Percentiles rank a stretch among this genome's conserved stretches.
Evolutionary conservation across 1,140 invertebrate species (phyloP).

Genomic region (Nasonia vitripennis): DNA sequence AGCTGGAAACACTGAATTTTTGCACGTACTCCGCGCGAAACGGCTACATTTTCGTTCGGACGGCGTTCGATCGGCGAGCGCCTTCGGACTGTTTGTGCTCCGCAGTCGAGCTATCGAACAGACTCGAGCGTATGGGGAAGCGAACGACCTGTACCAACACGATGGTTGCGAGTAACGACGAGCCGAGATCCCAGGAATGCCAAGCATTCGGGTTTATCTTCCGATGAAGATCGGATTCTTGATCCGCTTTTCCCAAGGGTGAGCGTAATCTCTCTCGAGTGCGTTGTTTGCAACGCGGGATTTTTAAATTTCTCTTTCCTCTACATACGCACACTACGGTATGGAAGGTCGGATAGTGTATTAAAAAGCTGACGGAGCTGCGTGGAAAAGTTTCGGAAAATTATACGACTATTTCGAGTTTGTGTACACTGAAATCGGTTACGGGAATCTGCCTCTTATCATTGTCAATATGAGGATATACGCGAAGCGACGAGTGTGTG

Average conservation of each 20-base stretch:
- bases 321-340: neutral
- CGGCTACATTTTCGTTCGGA: slow-evolving; percentile 32
- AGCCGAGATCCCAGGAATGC: slow-evolving; percentile 40
- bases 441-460: neutral
- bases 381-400: neutral
- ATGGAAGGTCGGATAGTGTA: no score
- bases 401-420: neutral
- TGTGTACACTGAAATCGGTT: neutral
- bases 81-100: slow-evolving; percentile 11
- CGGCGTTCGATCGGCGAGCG: neutral
- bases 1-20: neutral
- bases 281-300: neutral
- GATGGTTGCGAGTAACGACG: slow-evolving; percentile 27
- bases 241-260: slow-evolving; percentile 21
- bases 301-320: neutral
- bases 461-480: neutral
- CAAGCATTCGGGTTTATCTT: slow-evolving; percentile 45
- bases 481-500: no score
- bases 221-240: neutral
- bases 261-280: slow-evolving; percentile 22
- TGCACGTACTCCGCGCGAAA: neutral
- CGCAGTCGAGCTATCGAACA: neutral
- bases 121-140: neutral
- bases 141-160: slow-evolving; percentile 12
- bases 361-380: no score